Evolutionary conservation across 2,888 invertebrate species (phyloP).

Genomic region (Helobdella robusta): DNA sequence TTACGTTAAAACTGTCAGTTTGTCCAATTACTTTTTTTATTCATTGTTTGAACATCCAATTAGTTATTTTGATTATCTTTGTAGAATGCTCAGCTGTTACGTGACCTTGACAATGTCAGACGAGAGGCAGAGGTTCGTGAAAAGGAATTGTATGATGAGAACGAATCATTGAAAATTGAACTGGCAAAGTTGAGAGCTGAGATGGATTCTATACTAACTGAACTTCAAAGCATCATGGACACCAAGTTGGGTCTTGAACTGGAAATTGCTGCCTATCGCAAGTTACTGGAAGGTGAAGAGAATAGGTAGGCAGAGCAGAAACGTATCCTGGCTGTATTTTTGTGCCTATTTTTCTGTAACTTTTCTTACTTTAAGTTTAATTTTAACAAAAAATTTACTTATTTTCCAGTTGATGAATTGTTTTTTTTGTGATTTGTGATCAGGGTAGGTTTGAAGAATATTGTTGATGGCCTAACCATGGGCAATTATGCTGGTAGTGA

Average conservation of each 20-base stretch:
- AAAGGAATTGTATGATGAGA: constrained; percentile 50
- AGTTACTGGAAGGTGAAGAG: constrained; percentile 54
- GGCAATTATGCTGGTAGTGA: no score
- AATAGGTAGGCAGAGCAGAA: constrained; percentile 46
- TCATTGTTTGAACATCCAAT: no score
- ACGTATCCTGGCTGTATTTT: no score
- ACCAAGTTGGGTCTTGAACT: constrained; percentile 54
- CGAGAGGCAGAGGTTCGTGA: constrained; percentile 52
- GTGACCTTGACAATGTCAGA: constrained; percentile 51
- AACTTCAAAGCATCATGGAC: constrained; percentile 50
- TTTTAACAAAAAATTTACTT: not conserved
- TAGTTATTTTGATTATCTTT: no score
- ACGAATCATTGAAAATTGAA: constrained; percentile 42
- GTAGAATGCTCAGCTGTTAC: constrained; percentile 45
- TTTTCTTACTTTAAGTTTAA: no score
- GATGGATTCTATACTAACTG: constrained; percentile 48
- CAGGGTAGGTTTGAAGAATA: constrained; percentile 12
- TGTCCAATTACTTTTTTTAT: no score
- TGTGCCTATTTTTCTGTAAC: not conserved
- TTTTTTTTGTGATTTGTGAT: not conserved
- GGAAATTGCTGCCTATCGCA: constrained; percentile 55
- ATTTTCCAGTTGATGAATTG: not conserved
- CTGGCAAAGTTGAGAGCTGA: constrained; percentile 44
- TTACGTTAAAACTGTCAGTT: no score
- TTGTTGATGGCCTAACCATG: constrained; percentile 4